Base-by-base conservation (phyloP, 1,140 invertebrate genomes). In the Tetragnatha versicolor region DNA sequence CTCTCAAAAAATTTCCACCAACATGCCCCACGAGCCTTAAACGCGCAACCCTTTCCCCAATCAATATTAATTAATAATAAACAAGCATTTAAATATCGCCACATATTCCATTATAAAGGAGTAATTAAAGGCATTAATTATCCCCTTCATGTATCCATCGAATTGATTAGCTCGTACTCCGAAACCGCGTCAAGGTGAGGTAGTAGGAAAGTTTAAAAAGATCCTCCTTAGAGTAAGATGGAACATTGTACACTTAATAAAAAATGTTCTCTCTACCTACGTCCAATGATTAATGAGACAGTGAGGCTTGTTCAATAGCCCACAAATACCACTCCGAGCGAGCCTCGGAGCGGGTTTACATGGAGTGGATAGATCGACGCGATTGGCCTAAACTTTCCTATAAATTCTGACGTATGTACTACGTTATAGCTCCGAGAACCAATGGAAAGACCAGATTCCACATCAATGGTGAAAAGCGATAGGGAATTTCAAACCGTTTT, bases 311-410 rank as follows among this genome's bases (percentile, higher is more conserved):
- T 63, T 75, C 55, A 51, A 75, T 61, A 25, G 58, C 51, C 72
- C 72, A 33, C 72, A 75, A 63, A 63, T 75, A 61, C 72, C 55
- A 73, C n/a, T n/a, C 45, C 66, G 53, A n/a, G 27, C 33, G 17
- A 20, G 42, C 45, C 22, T 49, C n/a, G 35, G 49, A 14, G 22
- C 31, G n/a, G 29, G 39, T n/a, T n/a, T n/a, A n/a, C n/a, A n/a
- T n/a, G n/a, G n/a, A n/a, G n/a, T n/a, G n/a, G n/a, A n/a, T n/a
- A n/a, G n/a, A n/a, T n/a, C n/a, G n/a, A n/a, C n/a, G n/a, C n/a
- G n/a, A n/a, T n/a, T n/a, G n/a, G n/a, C n/a, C n/a, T n/a, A n/a
- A n/a, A n/a, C n/a, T n/a, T n/a, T n/a, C n/a, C n/a, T n/a, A n/a
- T n/a, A n/a, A n/a, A n/a, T n/a, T n/a, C n/a, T n/a, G n/a, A n/a